These are phyloP conservation scores for Euura saliciscinereae DNA, from an alignment of 1,140 invertebrate species.

Conservation along the genomic window DNA sequence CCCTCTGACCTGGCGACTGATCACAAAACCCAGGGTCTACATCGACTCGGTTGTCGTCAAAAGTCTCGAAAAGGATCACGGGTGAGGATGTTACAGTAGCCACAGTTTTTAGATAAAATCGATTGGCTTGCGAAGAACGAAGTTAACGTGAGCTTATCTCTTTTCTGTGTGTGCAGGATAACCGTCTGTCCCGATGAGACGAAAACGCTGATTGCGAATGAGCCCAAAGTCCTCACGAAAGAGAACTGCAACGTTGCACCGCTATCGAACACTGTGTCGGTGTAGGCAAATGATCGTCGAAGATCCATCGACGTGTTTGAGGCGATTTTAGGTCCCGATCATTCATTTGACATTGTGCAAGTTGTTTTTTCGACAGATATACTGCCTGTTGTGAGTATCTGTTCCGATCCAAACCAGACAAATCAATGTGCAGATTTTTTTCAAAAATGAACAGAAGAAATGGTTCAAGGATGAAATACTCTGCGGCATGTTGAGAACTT, in stretches of 20 bases:
- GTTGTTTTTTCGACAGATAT: no score
- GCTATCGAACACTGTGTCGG: conserved; percentile 40
- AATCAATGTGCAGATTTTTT: no score
- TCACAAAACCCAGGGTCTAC: conserved; percentile 73
- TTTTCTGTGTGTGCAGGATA: conserved; percentile 44
- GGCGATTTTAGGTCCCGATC: no score
- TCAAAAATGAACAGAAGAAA: no score
- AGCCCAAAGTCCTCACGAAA: conserved; percentile 47
- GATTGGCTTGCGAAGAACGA: background rate
- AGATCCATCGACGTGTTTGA: no score
- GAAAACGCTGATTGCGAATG: conserved; percentile 50
- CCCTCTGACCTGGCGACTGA: conserved; percentile 80
- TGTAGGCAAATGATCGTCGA: no score
- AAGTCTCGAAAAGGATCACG: conserved; percentile 69
- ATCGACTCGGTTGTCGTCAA: conserved; percentile 74
- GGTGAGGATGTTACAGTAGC: conserved; percentile 53
- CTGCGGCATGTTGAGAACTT: no score
- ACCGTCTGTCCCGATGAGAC: conserved; percentile 51
- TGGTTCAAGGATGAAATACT: no score
- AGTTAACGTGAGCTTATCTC: background rate
- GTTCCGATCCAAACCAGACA: no score
- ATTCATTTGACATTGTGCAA: no score
- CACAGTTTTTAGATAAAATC: conserved; percentile 8
- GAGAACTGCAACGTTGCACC: conserved; percentile 42
- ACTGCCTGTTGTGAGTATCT: no score